Evolutionary conservation across 2,113 vertebrate genomes (phyloP).

Genomic region (Cyphomyrus discorhynchus): DNA sequence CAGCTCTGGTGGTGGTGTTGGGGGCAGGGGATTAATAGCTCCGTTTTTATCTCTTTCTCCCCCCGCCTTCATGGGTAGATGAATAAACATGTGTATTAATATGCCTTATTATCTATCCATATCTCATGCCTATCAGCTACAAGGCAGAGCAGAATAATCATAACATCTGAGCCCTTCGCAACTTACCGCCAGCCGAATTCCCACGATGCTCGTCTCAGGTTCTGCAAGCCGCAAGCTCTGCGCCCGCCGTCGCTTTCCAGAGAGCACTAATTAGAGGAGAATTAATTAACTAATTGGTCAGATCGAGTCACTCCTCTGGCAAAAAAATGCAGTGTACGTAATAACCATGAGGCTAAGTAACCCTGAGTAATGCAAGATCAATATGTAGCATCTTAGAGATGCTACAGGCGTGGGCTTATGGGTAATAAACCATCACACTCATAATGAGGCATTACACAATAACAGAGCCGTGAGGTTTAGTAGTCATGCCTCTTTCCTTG

Average conservation of each 20-base stretch:
- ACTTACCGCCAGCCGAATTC: background rate
- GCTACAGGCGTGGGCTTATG: background rate
- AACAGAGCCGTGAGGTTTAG: background rate
- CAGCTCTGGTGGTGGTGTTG: background rate
- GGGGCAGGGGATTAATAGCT: background rate
- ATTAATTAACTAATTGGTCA: constrained; percentile 7
- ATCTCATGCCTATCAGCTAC: constrained; percentile 4
- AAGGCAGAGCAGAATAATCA: background rate
- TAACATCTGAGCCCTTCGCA: background rate
- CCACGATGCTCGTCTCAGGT: background rate
- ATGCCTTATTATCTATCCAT: background rate
- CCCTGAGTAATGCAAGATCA: background rate
- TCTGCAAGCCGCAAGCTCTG: background rate
- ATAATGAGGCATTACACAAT: background rate
- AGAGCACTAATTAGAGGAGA: constrained; percentile 1
- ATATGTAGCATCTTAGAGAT: background rate
- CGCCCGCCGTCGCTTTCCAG: background rate
- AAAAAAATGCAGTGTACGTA: background rate
- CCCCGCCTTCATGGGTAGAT: background rate
- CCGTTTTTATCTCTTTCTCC: background rate
- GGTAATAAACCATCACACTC: background rate
- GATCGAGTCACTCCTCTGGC: background rate
- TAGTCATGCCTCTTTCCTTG: background rate
- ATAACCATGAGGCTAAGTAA: background rate
- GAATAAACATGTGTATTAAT: constrained; percentile 6